Evolutionary conservation across 1,140 invertebrate species (phyloP).

Genomic region (Scaptomyza montana): DNA sequence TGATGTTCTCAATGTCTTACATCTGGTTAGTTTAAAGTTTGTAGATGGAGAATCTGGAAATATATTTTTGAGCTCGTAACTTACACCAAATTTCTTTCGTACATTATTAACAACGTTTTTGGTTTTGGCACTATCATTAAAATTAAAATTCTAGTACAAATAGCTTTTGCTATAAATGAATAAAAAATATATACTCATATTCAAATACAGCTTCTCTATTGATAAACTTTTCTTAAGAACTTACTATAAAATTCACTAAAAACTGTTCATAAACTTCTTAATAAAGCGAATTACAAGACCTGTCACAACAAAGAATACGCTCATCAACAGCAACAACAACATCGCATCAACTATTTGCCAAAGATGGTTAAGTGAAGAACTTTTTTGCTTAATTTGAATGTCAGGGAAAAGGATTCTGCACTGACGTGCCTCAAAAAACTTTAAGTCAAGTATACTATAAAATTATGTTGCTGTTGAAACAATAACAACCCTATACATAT

Average conservation of each 20-base stretch:
- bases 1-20: too few species aligned
- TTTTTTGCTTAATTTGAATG: slow-evolving; percentile 45
- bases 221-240: slow-evolving; percentile 3
- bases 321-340: slow-evolving; percentile 17
- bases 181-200: too few species aligned
- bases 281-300: slow-evolving; percentile 24
- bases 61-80: too few species aligned
- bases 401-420: slow-evolving; percentile 13
- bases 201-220: background rate
- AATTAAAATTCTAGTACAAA: too few species aligned
- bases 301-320: slow-evolving; percentile 19
- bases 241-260: background rate
- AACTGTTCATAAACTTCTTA: slow-evolving; percentile 17
- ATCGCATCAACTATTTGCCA: slow-evolving; percentile 17
- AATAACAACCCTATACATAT: slow-evolving; percentile 19
- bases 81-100: too few species aligned
- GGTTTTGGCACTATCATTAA: too few species aligned
- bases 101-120: too few species aligned
- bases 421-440: slow-evolving; percentile 30
- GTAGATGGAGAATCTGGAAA: too few species aligned
- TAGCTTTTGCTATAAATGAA: too few species aligned
- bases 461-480: slow-evolving; percentile 52
- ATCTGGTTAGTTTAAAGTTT: too few species aligned
- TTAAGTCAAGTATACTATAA: slow-evolving; percentile 43
- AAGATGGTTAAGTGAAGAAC: slow-evolving; percentile 30